Base-by-base conservation (phyloP, 2,113 vertebrate species). In the Calonectris borealis region DNA sequence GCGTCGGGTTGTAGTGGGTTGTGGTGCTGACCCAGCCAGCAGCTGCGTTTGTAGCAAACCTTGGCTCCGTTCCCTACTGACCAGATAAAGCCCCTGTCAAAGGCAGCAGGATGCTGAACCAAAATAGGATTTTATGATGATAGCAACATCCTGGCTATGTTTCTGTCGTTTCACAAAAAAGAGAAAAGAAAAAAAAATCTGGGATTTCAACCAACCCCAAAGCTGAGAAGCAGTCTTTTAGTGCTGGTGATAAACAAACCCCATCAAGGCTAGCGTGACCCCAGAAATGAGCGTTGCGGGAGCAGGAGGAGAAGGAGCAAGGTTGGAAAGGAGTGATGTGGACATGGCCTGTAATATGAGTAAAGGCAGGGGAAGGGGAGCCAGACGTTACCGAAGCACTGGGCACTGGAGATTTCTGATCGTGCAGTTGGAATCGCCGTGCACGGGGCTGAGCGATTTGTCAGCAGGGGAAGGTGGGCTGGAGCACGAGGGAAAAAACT, bases 41-140 rank as follows among this genome's bases (percentile, higher is more conserved):
- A 94, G 86, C 96, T 95, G 93, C 21, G 5, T 93, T 95, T 64
- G 27, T 27, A 93, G 54, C 68, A 88, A 78, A 44, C 68, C 71
- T 93, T 96, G 96, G 95, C 95, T 95, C 36, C 9, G 1, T 90
- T 96, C 78, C 87, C 68, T 62, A 12, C 87, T 88, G 95, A 90
- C 90, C 89, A 94, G 91, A 89, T 93, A 96, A 91, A 88, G 57
- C 29, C 48, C 27, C 78, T 85, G 84, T 91, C 89, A 93, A 66
- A 97, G 76, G 79, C 94, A 90, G 86, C 24, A 8, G 93, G 84
- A 90, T 78, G 51, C 87, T 83, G 91, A 91, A 91, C 89, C 51
- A 78, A 94, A 97, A 91, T 96, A 93, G 86, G 94, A 87, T 91
- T 91, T 95, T 73, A 62, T 89, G 91, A 95, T 87, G 86, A 94